A percentile compares a stretch with the other conserved stretches of the same genome.
Conservation (phyloP, 1,140 invertebrate species). For the Drosophila pectinifera region DNA sequence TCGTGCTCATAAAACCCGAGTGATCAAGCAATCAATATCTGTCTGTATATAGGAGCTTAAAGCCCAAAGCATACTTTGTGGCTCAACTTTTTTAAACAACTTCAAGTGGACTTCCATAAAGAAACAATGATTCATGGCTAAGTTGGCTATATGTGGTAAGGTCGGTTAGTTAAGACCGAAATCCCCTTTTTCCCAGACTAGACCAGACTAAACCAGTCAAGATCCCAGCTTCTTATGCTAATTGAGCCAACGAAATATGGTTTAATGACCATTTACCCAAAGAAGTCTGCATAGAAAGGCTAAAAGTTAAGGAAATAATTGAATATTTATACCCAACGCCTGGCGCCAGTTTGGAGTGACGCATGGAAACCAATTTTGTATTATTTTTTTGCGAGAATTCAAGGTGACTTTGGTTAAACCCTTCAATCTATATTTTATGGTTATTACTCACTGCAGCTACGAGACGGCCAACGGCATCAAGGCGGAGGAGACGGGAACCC, state of each 20-base stretch:
- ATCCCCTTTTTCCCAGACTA: neutral
- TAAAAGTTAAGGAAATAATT: slow-evolving; percentile 60
- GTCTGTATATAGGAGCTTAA: neutral
- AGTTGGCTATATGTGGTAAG: slow-evolving; percentile 1
- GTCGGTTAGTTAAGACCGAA: neutral
- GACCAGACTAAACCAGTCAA: slow-evolving; percentile 34
- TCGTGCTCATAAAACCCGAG: neutral
- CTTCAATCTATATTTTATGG: slow-evolving; percentile 12
- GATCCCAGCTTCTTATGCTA: slow-evolving; percentile 35
- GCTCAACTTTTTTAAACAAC: neutral
- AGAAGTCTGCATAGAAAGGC: slow-evolving; percentile 49
- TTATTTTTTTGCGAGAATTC: slow-evolving; percentile 26
- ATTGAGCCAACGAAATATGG: slow-evolving; percentile 39
- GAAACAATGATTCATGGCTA: slow-evolving; percentile 1
- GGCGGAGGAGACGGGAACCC: slow-evolving; percentile 88
- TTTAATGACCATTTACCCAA: slow-evolving; percentile 49
- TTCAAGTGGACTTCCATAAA: neutral
- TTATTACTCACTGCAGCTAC: slow-evolving; percentile 86
- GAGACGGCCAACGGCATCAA: slow-evolving; percentile 91
- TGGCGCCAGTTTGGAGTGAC: slow-evolving; percentile 53
- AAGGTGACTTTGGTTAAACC: slow-evolving; percentile 56
- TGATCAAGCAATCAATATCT: neutral
- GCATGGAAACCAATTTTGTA: slow-evolving; percentile 19
- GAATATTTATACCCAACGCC: slow-evolving; percentile 31
- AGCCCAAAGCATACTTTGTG: slow-evolving; percentile 28